These are phyloP conservation scores for Mohoua ochrocephala DNA, from an alignment of 2,113 vertebrate genomes.

Conservation along the genomic window DNA sequence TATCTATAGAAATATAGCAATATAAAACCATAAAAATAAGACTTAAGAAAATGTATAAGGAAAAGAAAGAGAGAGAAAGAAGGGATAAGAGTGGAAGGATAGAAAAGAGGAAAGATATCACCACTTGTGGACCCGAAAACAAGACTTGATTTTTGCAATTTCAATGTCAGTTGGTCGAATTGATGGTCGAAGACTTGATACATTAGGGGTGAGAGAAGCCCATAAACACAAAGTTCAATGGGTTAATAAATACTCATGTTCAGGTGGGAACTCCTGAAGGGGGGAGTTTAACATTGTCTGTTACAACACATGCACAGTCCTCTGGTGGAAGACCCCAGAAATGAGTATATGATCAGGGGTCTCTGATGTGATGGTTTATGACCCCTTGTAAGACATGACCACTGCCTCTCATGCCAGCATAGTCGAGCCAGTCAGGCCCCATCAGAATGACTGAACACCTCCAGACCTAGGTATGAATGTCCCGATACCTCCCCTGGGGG, in stretches of 20 bases:
- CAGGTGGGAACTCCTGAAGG: background rate
- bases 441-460: background rate
- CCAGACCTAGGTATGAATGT: background rate
- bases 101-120: background rate
- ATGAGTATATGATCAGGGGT: background rate
- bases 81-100: background rate
- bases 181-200: background rate
- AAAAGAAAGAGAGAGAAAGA: background rate
- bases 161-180: accelerated
- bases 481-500: accelerated
- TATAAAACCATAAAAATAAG: background rate
- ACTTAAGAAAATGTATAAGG: background rate
- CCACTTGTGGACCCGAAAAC: background rate
- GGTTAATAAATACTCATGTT: background rate
- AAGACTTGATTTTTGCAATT: background rate
- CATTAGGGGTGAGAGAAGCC: background rate
- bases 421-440: no score
- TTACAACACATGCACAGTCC: no score
- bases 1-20: background rate
- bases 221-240: background rate
- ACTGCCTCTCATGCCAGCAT: background rate
- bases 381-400: background rate
- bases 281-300: background rate
- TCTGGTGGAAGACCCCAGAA: background rate
- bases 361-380: background rate